Base-by-base conservation (phyloP, 2,113 vertebrate species). In the Thymallus thymallus region DNA sequence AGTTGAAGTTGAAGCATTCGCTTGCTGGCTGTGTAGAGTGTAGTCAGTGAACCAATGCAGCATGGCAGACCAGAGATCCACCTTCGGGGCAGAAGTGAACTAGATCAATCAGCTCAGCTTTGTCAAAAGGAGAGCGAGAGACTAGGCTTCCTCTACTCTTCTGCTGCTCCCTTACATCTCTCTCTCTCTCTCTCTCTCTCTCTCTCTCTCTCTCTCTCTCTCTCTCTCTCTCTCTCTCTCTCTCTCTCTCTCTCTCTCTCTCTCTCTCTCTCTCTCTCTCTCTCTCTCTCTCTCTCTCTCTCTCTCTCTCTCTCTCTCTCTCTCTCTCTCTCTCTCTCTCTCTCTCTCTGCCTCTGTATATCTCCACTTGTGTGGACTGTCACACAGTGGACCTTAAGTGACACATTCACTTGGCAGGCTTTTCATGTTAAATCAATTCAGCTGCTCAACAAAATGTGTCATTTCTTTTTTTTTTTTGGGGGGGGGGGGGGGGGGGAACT, bases 41-140 rank as follows among this genome's bases (percentile, higher is more conserved):
- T 16, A 13, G 22, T 7, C 67, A 77, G 71, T 66, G 72, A 87
- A 71, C 64, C 72, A 75, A 75, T 73, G 55, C 69, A 62, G 65
- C 64, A 35, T 72, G 74, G 56, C 68, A 63, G 76, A 79, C 62
- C 69, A 71, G 56, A 62, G 24, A 74, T 79, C 60, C 75, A 56
- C 78, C 86, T 83, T 74, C 76, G 63, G 87, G 87, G 82, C 78
- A 73, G 30, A 60, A 61, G 76, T 90, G 90, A 90, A 89, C 88
- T 86, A 87, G 78, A 90, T 90, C 86, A 88, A 90, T 91, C 90
- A 88, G 80, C 85, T 87, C 75, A 69, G 80, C 76, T 89, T 81
- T 81, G 85, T 89, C 87, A 91, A 80, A 51, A 68, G 20, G 6
- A 46, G 67, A 55, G 62, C 24, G 56, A 23, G 61, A 46, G 35